These are phyloP conservation scores for Helicorthomorpha holstii DNA, from an alignment of 1,140 invertebrate genomes.

Conservation along the genomic window DNA sequence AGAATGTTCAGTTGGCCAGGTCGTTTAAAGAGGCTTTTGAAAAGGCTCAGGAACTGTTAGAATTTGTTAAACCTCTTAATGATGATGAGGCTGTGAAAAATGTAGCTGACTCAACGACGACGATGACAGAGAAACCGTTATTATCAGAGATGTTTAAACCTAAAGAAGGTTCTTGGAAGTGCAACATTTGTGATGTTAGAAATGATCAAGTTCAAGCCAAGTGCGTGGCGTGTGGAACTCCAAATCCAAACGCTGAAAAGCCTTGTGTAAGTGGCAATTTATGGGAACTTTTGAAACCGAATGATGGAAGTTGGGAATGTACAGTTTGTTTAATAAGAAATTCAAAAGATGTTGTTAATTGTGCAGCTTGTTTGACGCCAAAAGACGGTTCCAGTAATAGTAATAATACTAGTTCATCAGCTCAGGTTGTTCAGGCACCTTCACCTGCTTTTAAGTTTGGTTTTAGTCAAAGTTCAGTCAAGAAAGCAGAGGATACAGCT, in stretches of 20 bases:
- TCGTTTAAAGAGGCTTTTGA: constrained; percentile 29
- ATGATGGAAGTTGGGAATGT: constrained; percentile 64
- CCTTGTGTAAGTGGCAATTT: constrained; percentile 14
- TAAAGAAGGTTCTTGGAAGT: constrained; percentile 24
- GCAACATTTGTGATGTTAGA: constrained; percentile 20
- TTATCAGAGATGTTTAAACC: constrained; percentile 28
- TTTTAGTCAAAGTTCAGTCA: not conserved
- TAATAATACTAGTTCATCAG: not conserved
- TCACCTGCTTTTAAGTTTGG: not conserved
- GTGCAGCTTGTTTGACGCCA: constrained; percentile 42
- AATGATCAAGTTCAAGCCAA: constrained; percentile 18
- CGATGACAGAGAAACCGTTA: too few relatives aligned
- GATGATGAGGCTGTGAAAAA: too few relatives aligned
- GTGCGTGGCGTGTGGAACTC: constrained; percentile 22
- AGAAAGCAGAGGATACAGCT: not conserved
- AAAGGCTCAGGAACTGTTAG: constrained; percentile 10
- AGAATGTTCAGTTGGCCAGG: constrained; percentile 35
- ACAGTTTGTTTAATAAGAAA: constrained; percentile 57
- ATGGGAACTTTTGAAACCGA: constrained; percentile 42
- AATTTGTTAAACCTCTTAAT: too few relatives aligned
- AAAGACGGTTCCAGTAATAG: constrained; percentile 13
- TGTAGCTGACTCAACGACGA: too few relatives aligned
- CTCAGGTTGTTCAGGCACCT: not conserved
- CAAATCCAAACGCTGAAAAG: constrained; percentile 4
- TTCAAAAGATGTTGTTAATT: constrained; percentile 32